A percentile compares a stretch with the other conserved stretches of the same genome.
These are phyloP conservation scores for Drosophila nasuta DNA, from an alignment of 1,140 invertebrate species.

Conservation along the genomic window DNA sequence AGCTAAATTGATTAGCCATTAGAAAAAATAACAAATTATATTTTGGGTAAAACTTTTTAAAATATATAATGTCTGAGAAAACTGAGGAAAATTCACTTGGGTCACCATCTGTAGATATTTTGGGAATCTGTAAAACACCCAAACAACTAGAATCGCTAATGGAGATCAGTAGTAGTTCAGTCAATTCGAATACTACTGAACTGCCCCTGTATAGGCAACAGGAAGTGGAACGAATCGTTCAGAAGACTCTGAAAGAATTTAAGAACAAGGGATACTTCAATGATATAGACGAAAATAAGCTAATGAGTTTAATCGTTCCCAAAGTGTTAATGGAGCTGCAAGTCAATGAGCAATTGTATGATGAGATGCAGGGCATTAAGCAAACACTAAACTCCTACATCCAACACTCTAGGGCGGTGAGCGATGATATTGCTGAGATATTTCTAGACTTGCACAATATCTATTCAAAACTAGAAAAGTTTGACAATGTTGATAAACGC, in stretches of 20 bases:
- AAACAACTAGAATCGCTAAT: constrained; percentile 16
- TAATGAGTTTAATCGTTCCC: constrained; percentile 42
- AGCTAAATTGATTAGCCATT: too few relatives aligned
- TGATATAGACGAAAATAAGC: background rate
- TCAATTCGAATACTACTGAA: too few relatives aligned
- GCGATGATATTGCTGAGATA: constrained; percentile 55
- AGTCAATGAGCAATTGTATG: background rate
- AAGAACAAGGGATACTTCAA: background rate
- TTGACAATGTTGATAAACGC: background rate
- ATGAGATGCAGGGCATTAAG: constrained; percentile 24
- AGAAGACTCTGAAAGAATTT: constrained; percentile 25
- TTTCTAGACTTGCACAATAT: constrained; percentile 62
- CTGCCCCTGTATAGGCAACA: background rate
- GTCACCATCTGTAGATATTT: background rate
- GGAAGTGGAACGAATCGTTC: constrained; percentile 28
- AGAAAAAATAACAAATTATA: too few relatives aligned
- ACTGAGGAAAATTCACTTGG: background rate
- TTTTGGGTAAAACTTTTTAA: too few relatives aligned
- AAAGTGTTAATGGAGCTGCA: constrained; percentile 37
- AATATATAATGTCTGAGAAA: background rate
- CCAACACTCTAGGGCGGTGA: constrained; percentile 23
- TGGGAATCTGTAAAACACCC: background rate
- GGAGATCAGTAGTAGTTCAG: constrained; percentile 12
- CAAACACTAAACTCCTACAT: constrained; percentile 1
- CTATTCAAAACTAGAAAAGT: constrained; percentile 38